Evolutionary conservation across 1,140 invertebrate genomes (phyloP).

Genomic region (Euschistus heros): DNA sequence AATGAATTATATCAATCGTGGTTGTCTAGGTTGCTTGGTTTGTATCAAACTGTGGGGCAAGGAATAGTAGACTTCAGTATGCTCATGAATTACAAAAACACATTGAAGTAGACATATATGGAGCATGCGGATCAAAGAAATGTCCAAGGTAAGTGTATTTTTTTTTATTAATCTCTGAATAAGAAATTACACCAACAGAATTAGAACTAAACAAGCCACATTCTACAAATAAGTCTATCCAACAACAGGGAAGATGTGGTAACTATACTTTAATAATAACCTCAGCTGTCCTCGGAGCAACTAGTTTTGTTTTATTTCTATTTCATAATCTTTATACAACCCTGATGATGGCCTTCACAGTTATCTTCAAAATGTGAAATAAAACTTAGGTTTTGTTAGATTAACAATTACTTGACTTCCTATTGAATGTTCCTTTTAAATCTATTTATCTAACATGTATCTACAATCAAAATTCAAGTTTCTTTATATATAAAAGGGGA

Average conservation of each 20-base stretch:
- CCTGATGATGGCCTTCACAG: too few species aligned
- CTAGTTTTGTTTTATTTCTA: background rate
- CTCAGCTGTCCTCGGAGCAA: background rate
- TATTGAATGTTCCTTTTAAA: too few species aligned
- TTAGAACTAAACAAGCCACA: too few species aligned
- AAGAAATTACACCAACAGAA: background rate
- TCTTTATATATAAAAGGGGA: too few species aligned
- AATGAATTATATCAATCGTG: background rate
- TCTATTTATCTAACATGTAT: too few species aligned
- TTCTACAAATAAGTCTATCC: background rate
- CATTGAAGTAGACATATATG: slow-evolving; percentile 89
- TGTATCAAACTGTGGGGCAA: slow-evolving; percentile 87
- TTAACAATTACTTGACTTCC: too few species aligned
- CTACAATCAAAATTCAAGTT: too few species aligned
- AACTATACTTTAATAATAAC: background rate
- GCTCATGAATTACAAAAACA: slow-evolving; percentile 74
- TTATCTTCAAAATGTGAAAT: too few species aligned
- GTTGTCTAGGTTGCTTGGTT: slow-evolving; percentile 78
- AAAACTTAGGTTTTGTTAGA: too few species aligned
- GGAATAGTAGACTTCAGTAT: slow-evolving; percentile 77
- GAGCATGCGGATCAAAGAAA: slow-evolving; percentile 72
- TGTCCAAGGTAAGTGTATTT: slow-evolving; percentile 54
- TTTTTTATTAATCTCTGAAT: background rate
- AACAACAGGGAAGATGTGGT: too few species aligned
- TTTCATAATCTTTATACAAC: too few species aligned